Evolutionary conservation across 2,888 invertebrate species (phyloP), one percentile per base, ranked within the genome.

Genomic region (Agelastica alni): DNA sequence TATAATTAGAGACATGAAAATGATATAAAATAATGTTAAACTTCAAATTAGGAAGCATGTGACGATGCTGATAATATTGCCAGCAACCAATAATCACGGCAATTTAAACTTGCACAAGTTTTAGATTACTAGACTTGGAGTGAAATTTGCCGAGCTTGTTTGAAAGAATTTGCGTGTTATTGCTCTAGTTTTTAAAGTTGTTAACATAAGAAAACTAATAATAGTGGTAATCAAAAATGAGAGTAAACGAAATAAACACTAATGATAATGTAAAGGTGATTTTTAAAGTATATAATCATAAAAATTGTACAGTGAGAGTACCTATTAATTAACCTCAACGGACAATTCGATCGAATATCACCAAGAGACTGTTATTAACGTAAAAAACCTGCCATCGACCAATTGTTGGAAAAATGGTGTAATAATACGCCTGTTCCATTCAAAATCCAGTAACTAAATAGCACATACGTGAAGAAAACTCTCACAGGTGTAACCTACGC

Each of bases 61-160:
- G 46, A 16, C 13, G 16, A 14, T 17, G 45, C 45, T 45, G 18
- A 44, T 39, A 31, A 28, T 53, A 39, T 45, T 51, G 34, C 17
- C 39, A 31, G 20, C 51, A 56, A 56, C 51, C 55, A 56, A 56
- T 56, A 56, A 51, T 46, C 46, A 32, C 28, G 30, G 36, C 46
- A 51, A 45, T 51, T 47, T 30, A 56, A 55, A 56, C 51, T 56
- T 46, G 26, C 46, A 16, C n/a, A 51, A 46, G 36, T 56, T 56
- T 34, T 20, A 48, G 43, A 31, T 28, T 31, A 36, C 30, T 44
- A n/a, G 48, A 53, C n/a, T n/a, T n/a, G 42, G 10, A 48, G 34
- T 16, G 36, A 30, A 47, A 53, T 34, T 53, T 48, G 41, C 22
- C n/a, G 48, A 30, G 43, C 36, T 43, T 37, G 48, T 53, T 53